Percentiles rank a stretch among this genome's conserved stretches.
Conservation (phyloP, 1,140 invertebrate species). For the Ganaspis sp. region DNA sequence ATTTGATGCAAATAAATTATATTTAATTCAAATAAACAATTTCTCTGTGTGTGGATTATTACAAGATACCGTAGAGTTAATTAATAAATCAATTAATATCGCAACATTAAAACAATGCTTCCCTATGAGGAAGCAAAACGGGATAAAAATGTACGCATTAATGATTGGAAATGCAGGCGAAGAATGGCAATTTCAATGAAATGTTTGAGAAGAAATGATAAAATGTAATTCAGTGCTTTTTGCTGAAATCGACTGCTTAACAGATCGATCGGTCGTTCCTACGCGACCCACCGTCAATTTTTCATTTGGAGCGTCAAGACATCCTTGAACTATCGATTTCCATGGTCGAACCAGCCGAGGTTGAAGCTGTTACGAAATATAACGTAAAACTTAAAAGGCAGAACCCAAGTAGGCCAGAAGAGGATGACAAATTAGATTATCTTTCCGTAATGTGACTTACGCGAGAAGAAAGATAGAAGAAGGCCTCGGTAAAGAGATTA, state of each 20-base stretch:
- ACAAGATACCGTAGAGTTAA: no score
- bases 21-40: no score
- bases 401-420: slow-evolving; percentile 18
- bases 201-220: background rate
- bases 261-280: slow-evolving; percentile 26
- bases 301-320: slow-evolving; percentile 17
- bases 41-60: no score
- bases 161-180: no score
- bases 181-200: background rate
- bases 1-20: no score
- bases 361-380: slow-evolving; percentile 29
- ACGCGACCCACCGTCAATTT: slow-evolving; percentile 26
- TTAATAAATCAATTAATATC: no score
- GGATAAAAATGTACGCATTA: no score
- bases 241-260: slow-evolving; percentile 9
- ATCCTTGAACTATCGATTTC: slow-evolving; percentile 25
- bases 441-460: background rate
- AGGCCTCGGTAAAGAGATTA: slow-evolving; percentile 18
- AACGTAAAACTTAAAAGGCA: slow-evolving; percentile 18
- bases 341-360: slow-evolving; percentile 14
- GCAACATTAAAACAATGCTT: no score
- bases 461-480: background rate
- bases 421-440: slow-evolving; percentile 26
- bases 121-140: no score
- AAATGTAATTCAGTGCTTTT: background rate